Conservation (phyloP, 1,140 invertebrate genomes). For the Papilio helenus region DNA sequence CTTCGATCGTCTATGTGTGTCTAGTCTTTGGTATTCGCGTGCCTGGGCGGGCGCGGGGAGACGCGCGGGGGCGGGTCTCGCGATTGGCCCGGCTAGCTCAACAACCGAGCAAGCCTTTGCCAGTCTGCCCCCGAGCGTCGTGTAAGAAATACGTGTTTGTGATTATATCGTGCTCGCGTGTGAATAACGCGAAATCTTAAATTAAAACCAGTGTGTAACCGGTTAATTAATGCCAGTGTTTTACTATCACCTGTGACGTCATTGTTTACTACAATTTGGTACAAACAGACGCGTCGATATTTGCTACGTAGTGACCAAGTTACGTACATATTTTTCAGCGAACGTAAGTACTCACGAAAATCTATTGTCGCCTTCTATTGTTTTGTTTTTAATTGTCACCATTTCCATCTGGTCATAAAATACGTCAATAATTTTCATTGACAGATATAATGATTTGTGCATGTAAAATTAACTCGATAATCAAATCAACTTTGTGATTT, state of each 20-base stretch:
- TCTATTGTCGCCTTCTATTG: conserved; percentile 15
- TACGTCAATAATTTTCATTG: not conserved
- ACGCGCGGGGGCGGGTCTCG: conserved; percentile 52
- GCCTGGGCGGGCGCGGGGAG: conserved; percentile 70
- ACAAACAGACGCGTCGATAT: conserved; percentile 46
- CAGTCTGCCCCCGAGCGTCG: conserved; percentile 58
- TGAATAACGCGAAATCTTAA: conserved; percentile 61
- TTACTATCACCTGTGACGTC: conserved; percentile 52
- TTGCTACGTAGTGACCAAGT: conserved; percentile 46
- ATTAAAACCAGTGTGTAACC: conserved; percentile 69
- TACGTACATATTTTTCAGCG: conserved; percentile 48
- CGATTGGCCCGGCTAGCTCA: conserved; percentile 63
- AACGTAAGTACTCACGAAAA: conserved; percentile 49
- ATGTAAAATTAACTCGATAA: too few relatives aligned
- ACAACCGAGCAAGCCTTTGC: conserved; percentile 48
- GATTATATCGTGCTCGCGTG: conserved; percentile 53
- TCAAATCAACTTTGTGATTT: too few relatives aligned
- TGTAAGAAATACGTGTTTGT: conserved; percentile 45
- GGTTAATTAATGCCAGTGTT: conserved; percentile 50
- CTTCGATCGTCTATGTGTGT: conserved; percentile 46
- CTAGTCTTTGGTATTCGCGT: conserved; percentile 53
- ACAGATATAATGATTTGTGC: too few relatives aligned
- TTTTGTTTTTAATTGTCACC: conserved; percentile 16
- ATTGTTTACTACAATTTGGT: conserved; percentile 36
- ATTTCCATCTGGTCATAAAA: not conserved